Evolutionary conservation across 1,140 invertebrate genomes (phyloP).

Genomic region (Eciton burchellii): DNA sequence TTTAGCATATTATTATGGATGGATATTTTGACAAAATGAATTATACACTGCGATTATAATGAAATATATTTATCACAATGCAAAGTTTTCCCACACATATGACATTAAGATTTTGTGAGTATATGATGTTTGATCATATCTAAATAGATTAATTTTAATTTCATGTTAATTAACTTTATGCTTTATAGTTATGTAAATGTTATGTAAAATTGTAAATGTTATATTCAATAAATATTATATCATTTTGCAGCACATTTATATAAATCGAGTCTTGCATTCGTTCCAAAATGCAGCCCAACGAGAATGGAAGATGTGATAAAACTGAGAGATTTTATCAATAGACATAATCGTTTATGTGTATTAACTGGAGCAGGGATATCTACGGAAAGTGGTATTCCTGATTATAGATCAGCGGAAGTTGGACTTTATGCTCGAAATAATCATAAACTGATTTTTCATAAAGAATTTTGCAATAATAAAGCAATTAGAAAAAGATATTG

Average conservation of each 20-base stretch:
- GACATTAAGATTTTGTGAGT: background rate
- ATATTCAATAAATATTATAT: background rate
- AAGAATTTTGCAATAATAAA: constrained; percentile 93
- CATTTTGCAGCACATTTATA: constrained; percentile 36
- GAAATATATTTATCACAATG: background rate
- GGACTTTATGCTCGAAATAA: constrained; percentile 95
- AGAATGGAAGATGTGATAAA: constrained; percentile 87
- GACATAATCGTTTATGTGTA: constrained; percentile 89
- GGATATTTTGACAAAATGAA: too few species aligned
- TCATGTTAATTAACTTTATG: too few species aligned
- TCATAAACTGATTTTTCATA: constrained; percentile 93
- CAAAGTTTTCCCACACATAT: background rate
- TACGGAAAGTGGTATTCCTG: constrained; percentile 97
- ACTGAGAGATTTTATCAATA: constrained; percentile 89
- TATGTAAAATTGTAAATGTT: too few species aligned
- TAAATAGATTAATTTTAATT: background rate
- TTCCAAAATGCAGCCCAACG: constrained; percentile 90
- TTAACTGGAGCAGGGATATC: constrained; percentile 98
- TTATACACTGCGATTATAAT: too few species aligned
- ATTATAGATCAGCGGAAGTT: constrained; percentile 97
- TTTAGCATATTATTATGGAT: too few species aligned
- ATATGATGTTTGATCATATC: constrained; percentile 1
- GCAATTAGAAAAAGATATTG: constrained; percentile 94
- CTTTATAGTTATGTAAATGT: too few species aligned
- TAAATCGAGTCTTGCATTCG: constrained; percentile 85